These are phyloP conservation scores for Mus minutoides DNA, from an alignment of 2,797 vertebrate genomes.

Conservation along the genomic window DNA sequence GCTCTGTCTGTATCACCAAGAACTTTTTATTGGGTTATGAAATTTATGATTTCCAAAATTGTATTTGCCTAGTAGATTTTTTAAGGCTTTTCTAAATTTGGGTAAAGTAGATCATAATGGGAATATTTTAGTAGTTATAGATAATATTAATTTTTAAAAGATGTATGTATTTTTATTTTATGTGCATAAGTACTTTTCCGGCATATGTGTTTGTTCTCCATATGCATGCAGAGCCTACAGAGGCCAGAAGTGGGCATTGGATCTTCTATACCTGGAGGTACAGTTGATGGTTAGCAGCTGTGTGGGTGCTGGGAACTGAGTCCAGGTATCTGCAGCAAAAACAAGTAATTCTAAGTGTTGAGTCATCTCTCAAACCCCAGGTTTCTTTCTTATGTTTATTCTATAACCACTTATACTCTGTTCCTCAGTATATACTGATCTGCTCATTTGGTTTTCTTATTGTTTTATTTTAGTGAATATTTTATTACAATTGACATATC, in stretches of 20 bases:
- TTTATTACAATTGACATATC: not conserved
- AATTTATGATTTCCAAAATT: conserved; percentile 20
- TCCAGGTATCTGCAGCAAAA: not conserved
- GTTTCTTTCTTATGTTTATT: not conserved
- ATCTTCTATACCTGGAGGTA: not conserved
- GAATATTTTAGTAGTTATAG: conserved; percentile 22
- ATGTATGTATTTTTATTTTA: not conserved
- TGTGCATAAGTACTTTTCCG: not conserved
- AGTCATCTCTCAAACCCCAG: not conserved
- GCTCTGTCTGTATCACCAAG: conserved; percentile 1
- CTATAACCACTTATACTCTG: not conserved
- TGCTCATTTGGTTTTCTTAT: not conserved
- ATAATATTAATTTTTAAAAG: conserved; percentile 26
- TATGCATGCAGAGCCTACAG: not conserved
- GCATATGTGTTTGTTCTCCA: not conserved
- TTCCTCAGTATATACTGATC: conserved; percentile 11
- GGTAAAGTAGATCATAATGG: not conserved
- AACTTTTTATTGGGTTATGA: not conserved
- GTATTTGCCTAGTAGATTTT: conserved; percentile 32
- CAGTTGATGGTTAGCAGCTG: not conserved
- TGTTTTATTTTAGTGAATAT: not conserved
- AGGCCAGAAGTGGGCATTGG: not conserved
- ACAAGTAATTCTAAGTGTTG: not conserved
- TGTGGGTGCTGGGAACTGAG: not conserved
- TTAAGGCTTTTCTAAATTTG: conserved; percentile 30